phyloP scores from a whole-genome alignment of 2,888 invertebrate species.

The Cheilosia urbana region DNA sequence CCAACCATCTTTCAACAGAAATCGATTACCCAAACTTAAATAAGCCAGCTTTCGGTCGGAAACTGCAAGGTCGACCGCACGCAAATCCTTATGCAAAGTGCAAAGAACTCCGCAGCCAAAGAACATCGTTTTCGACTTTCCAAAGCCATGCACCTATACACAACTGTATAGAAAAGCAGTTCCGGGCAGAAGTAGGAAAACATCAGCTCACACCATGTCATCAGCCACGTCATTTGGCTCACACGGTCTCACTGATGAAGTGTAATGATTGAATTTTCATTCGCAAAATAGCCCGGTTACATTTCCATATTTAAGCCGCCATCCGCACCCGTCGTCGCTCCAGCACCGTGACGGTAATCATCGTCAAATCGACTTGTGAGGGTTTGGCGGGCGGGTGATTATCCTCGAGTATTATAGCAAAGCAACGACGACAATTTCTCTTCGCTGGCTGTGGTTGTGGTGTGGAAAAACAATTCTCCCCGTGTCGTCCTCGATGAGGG shows the following conservation, averaged over 20 bases:
- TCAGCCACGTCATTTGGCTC: constrained; percentile 62
- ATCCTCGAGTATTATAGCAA: constrained; percentile 72
- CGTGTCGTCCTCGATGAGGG: constrained; percentile 35
- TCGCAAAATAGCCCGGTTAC: constrained; percentile 73
- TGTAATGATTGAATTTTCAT: constrained; percentile 76
- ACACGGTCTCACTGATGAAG: constrained; percentile 71
- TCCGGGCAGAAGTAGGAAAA: constrained; percentile 25
- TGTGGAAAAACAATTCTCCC: constrained; percentile 51
- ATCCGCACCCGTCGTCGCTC: constrained; percentile 20
- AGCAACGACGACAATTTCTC: constrained; percentile 30
- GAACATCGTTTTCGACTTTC: constrained; percentile 59
- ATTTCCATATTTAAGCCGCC: constrained; percentile 74
- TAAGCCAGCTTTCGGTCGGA: no score
- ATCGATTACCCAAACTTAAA: constrained; percentile 19
- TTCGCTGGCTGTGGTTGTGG: constrained; percentile 18
- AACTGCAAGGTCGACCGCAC: constrained; percentile 13
- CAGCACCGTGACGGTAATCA: constrained; percentile 61
- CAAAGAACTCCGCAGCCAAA: constrained; percentile 33
- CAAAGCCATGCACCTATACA: background rate
- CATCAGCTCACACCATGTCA: constrained; percentile 40
- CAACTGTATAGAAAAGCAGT: constrained; percentile 25
- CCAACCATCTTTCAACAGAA: background rate
- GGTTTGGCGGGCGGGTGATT: constrained; percentile 73
- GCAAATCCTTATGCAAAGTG: constrained; percentile 16
- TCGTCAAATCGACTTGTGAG: constrained; percentile 72